Conservation (phyloP, 92 coral and sea anemone species). For the Bergia sp. region DNA sequence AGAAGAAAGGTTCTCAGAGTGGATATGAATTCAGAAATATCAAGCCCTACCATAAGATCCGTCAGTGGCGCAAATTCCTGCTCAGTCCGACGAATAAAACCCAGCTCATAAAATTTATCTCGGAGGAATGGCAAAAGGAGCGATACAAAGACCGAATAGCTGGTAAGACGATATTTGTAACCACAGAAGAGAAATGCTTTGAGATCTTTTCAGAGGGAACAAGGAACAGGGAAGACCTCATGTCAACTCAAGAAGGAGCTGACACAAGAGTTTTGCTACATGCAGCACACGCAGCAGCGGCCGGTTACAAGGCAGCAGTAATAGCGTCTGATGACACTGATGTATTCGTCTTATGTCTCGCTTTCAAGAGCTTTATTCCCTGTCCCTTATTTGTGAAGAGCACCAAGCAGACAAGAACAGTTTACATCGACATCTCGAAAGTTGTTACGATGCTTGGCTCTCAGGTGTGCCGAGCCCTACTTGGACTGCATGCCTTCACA, state of each 20-base stretch:
- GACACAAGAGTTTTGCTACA: slow-evolving; percentile 59
- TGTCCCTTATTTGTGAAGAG: slow-evolving; percentile 58
- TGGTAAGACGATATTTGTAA: slow-evolving; percentile 19
- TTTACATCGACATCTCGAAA: slow-evolving; percentile 52
- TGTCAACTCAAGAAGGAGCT: slow-evolving; percentile 59
- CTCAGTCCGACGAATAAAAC: slow-evolving; percentile 46
- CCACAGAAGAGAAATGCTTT: slow-evolving; percentile 28
- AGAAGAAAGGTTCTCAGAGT: slow-evolving; percentile 44
- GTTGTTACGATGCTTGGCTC: slow-evolving; percentile 50
- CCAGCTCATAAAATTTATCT: slow-evolving; percentile 46
- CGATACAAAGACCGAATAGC: slow-evolving; percentile 34
- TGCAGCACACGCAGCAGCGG: slow-evolving; percentile 60
- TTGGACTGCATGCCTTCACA: slow-evolving; percentile 66
- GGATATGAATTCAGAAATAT: slow-evolving; percentile 53
- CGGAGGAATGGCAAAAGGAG: slow-evolving; percentile 58
- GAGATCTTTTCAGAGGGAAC: slow-evolving; percentile 43
- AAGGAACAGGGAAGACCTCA: slow-evolving; percentile 48
- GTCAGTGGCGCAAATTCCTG: slow-evolving; percentile 59
- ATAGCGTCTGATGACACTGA: slow-evolving; percentile 59
- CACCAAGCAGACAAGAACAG: slow-evolving; percentile 48
- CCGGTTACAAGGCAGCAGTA: slow-evolving; percentile 54
- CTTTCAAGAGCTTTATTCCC: slow-evolving; percentile 52
- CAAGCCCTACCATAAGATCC: slow-evolving; percentile 47
- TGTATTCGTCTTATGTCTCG: slow-evolving; percentile 46
- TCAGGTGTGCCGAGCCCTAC: slow-evolving; percentile 58